A percentile compares a stretch with the other conserved stretches of the same genome.
Evolutionary conservation across 2,888 invertebrate genomes (phyloP).

Genomic region (Mycalesis mineus): DNA sequence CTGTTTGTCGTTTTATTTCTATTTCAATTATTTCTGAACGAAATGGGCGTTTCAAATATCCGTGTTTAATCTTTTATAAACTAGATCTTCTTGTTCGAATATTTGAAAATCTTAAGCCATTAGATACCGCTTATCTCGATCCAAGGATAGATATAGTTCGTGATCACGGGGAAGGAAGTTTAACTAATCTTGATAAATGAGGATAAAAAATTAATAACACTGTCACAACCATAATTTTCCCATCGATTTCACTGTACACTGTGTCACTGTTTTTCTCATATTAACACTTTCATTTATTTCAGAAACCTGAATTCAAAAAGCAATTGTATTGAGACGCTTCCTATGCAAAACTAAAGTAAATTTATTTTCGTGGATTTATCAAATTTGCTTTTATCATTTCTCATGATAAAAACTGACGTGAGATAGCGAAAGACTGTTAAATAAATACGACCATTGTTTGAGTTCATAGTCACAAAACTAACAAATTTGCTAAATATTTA

Average conservation of each 20-base stretch:
- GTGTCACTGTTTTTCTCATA: conserved; percentile 1
- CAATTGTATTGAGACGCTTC: conserved; percentile 11
- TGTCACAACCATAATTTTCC: conserved; percentile 8
- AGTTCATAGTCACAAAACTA: conserved; percentile 13
- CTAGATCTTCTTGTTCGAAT: conserved; percentile 1
- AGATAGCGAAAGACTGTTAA: conserved; percentile 13
- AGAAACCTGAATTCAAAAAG: neutral
- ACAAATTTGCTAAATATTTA: conserved; percentile 5
- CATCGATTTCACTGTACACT: conserved; percentile 3
- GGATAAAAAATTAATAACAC: conserved; percentile 13
- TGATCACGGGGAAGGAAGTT: conserved; percentile 1
- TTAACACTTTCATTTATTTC: neutral
- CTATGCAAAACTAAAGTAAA: conserved; percentile 39
- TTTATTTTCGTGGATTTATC: conserved; percentile 47
- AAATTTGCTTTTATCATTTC: conserved; percentile 32
- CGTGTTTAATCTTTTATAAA: too few species aligned
- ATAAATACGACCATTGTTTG: conserved; percentile 1
- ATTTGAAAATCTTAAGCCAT: conserved; percentile 16
- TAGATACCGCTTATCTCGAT: conserved; percentile 27
- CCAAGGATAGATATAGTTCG: conserved; percentile 20
- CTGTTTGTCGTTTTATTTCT: too few species aligned
- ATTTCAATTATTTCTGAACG: too few species aligned
- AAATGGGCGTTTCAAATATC: too few species aligned
- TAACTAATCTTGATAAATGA: conserved; percentile 19
- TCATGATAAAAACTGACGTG: conserved; percentile 29